Conservation (phyloP, 2,888 invertebrate genomes). For the Eurytoma adleriae region DNA sequence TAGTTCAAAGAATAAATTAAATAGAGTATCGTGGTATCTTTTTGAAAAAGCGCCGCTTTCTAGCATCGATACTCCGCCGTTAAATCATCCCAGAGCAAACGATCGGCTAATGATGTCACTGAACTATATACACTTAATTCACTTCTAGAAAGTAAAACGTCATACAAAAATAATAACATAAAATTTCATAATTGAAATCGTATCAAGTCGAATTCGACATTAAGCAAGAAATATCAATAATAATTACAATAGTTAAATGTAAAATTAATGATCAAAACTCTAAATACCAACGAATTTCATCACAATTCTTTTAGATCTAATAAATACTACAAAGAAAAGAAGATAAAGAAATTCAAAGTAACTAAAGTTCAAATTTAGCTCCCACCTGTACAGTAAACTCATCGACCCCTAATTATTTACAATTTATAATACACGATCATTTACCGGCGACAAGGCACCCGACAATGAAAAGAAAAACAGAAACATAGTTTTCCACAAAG, state of each 20-base stretch:
- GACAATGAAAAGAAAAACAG: background rate
- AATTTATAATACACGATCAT: slow-evolving; percentile 19
- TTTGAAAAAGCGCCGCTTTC: too few species aligned
- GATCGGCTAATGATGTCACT: background rate
- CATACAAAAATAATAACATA: background rate
- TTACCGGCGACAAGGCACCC: background rate
- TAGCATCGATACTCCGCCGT: slow-evolving; percentile 22
- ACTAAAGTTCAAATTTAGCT: too few species aligned
- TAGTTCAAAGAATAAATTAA: too few species aligned
- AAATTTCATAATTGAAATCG: slow-evolving; percentile 21
- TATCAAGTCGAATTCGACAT: background rate
- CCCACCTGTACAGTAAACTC: too few species aligned
- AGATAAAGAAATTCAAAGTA: too few species aligned
- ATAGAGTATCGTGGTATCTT: too few species aligned
- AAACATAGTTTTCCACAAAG: slow-evolving; percentile 4
- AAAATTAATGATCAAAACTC: slow-evolving; percentile 1
- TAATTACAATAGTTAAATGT: background rate
- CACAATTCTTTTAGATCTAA: slow-evolving; percentile 1
- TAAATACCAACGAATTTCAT: background rate
- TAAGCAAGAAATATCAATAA: slow-evolving; percentile 3
- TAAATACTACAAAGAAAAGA: slow-evolving; percentile 8
- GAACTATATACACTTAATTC: background rate
- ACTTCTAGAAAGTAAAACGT: background rate
- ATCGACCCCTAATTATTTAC: slow-evolving; percentile 18
- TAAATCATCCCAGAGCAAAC: slow-evolving; percentile 10